Evolutionary conservation across 2,888 invertebrate species (phyloP).

Genomic region (Campopleginae sp.): DNA sequence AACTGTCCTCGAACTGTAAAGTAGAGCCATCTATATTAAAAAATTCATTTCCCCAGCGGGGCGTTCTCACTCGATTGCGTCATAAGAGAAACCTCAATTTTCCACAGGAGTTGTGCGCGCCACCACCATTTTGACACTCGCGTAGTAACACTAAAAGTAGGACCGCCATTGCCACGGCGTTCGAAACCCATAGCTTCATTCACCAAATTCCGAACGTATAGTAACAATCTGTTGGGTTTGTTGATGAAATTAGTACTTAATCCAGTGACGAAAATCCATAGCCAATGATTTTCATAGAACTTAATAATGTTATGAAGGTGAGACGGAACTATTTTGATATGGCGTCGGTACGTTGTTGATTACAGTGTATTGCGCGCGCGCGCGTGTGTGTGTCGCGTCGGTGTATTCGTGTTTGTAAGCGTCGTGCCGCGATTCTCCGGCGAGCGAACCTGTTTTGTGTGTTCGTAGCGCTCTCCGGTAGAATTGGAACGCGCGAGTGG

Average conservation of each 20-base stretch:
- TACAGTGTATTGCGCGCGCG: conserved; percentile 55
- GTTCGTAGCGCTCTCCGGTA: conserved; percentile 74
- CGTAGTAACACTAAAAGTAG: conserved; percentile 74
- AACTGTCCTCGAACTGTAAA: neutral
- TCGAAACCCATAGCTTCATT: conserved; percentile 47
- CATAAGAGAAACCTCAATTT: conserved; percentile 79
- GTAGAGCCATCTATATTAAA: conserved; percentile 71
- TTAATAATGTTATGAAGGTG: neutral
- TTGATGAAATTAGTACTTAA: conserved; percentile 10
- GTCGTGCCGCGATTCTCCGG: conserved; percentile 77
- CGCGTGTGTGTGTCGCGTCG: conserved; percentile 71
- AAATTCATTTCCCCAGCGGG: conserved; percentile 69
- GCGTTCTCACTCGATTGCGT: conserved; percentile 78
- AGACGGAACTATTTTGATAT: conserved; percentile 77
- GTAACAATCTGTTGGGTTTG: neutral
- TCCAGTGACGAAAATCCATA: neutral
- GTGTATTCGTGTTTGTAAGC: conserved; percentile 71
- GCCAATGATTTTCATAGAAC: neutral
- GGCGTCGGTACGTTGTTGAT: conserved; percentile 58
- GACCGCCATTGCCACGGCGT: conserved; percentile 64
- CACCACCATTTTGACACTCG: conserved; percentile 78
- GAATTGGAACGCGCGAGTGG: conserved; percentile 76
- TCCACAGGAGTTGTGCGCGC: conserved; percentile 65
- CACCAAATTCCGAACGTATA: neutral
- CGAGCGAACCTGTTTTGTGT: conserved; percentile 77